Conservation (phyloP, 2,888 invertebrate species). For the Stenodera caucasica region DNA sequence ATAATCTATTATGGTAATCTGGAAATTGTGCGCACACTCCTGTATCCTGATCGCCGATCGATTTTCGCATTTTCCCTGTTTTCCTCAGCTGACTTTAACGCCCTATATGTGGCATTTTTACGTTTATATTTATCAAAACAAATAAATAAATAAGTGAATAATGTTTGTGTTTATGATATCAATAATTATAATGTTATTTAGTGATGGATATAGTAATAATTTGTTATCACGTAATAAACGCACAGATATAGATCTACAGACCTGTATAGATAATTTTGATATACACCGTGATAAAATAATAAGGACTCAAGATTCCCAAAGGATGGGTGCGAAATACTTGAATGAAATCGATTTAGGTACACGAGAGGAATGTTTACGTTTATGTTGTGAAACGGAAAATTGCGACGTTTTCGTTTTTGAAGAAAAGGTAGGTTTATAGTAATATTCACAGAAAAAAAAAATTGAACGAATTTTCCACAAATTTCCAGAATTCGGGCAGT, state of each 20-base stretch:
- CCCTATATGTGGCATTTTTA: neutral
- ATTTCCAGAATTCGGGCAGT: constrained; percentile 74
- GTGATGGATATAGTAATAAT: constrained; percentile 5
- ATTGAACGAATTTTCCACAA: neutral
- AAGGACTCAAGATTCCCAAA: constrained; percentile 84
- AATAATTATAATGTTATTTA: constrained; percentile 10
- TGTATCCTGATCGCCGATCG: constrained; percentile 12
- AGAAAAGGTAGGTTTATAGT: constrained; percentile 67
- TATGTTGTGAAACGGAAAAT: constrained; percentile 83
- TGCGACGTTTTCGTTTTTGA: constrained; percentile 94
- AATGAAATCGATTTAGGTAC: constrained; percentile 82
- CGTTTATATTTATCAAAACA: neutral
- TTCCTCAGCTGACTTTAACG: constrained; percentile 19
- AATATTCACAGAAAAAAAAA: no score
- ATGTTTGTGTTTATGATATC: constrained; percentile 15
- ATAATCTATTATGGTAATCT: neutral
- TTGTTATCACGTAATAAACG: constrained; percentile 27
- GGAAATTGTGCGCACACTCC: constrained; percentile 16
- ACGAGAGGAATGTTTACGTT: constrained; percentile 77
- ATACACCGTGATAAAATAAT: constrained; percentile 88
- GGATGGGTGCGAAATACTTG: constrained; percentile 85
- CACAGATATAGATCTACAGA: constrained; percentile 64
- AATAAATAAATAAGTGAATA: neutral
- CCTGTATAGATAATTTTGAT: constrained; percentile 78
- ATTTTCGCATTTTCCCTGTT: constrained; percentile 5